A percentile compares a stretch with the other conserved stretches of the same genome.
Conservation (phyloP, 2,888 invertebrate species). For the Cantharis lateralis region DNA sequence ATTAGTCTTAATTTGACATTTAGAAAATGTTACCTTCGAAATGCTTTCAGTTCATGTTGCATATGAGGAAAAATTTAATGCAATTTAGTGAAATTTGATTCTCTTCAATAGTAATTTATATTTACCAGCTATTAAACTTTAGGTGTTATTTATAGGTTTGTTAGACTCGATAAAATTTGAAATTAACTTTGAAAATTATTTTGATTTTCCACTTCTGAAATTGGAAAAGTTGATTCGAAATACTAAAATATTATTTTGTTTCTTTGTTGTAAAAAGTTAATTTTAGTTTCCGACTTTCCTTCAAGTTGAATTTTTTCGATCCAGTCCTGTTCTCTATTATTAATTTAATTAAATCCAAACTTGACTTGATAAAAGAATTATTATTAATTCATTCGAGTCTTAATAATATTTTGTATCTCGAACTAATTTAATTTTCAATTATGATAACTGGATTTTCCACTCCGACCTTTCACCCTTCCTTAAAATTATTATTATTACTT, state of each 20-base stretch:
- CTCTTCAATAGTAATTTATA: background rate
- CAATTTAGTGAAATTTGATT: background rate
- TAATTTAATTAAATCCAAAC: background rate
- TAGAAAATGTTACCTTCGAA: background rate
- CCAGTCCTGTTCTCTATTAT: background rate
- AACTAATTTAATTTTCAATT: background rate
- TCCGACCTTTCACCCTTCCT: background rate
- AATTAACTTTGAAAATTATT: background rate
- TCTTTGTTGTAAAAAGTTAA: background rate
- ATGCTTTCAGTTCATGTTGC: background rate
- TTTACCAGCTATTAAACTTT: background rate
- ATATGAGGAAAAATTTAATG: background rate
- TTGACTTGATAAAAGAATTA: background rate
- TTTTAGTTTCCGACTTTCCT: background rate
- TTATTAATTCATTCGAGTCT: background rate
- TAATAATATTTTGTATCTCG: background rate
- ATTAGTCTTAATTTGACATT: background rate
- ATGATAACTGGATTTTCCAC: background rate
- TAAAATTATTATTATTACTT: background rate
- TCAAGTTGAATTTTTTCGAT: background rate
- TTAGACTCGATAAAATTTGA: background rate
- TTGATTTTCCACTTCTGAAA: background rate
- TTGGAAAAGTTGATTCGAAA: background rate
- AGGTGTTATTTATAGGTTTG: background rate
- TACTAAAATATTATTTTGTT: background rate